Evolutionary conservation across 2,113 vertebrate species (phyloP), one percentile per base, ranked within the genome.

Genomic region (Morone saxatilis): DNA sequence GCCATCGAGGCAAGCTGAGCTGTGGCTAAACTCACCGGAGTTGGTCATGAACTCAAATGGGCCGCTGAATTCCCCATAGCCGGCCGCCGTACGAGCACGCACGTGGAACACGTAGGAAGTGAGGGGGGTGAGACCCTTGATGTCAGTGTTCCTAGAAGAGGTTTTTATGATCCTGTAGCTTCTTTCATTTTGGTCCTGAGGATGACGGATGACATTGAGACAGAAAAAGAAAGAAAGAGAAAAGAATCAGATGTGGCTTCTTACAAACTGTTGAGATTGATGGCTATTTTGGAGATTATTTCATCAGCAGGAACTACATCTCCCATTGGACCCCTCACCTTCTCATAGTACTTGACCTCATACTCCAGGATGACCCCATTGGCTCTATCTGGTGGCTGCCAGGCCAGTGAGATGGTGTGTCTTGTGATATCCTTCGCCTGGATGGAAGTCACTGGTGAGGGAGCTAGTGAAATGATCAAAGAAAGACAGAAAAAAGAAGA

Each of bases 281-380:
- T 45, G 40, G 65, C 54, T 57, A 10, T 36, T 61, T 40, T 43
- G 3, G 19, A 25, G 10, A 59, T 19, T 6, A 25, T 38, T 31
- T 77, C 25, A 41, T 38, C 57, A 40, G 13, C 11, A 61, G 31
- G 31, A 48, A 17, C 3, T 0, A 7, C 31, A 54, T 82, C 43
- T 76, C 76, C 69, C 17, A 48, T 6, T 2, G 38, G 3, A 16
- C 20, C 19, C 20, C 88, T 93, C 94, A 99, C 98, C 98, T 99
- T 99, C 87, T 99, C 98, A 6, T 99, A 99, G 90, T 99, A 99
- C 87, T 99, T 99, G 94, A 99, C 97, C 93, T 99, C 98, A 6
- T 99, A 99, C 81, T 99, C 98, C 87, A 99, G 91, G 87, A 99
- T 99, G 76, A 99, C 98, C 22, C 98, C 98, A 3, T 99, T 99